Conservation (phyloP, 2,888 invertebrate genomes). For the Drosophila neonasuta region DNA sequence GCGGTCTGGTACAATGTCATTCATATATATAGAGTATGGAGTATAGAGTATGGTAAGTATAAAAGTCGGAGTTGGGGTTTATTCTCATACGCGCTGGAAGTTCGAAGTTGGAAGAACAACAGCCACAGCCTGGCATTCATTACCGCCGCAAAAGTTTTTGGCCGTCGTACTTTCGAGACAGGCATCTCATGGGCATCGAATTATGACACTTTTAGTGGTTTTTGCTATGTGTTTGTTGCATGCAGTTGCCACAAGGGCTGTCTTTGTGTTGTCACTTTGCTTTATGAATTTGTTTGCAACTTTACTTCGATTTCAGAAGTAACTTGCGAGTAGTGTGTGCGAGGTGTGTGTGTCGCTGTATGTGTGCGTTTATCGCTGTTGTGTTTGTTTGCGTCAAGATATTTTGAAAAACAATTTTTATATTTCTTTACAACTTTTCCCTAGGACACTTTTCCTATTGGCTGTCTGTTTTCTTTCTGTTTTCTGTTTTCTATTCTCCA, state of each 20-base stretch:
- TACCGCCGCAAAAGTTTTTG: conserved; percentile 69
- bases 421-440: conserved; percentile 16
- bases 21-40: not conserved
- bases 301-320: conserved; percentile 67
- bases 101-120: conserved; percentile 2
- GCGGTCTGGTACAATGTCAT: conserved; percentile 1
- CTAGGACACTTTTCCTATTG: not conserved
- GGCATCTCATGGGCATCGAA: conserved; percentile 81
- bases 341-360: not conserved
- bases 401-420: conserved; percentile 48
- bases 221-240: not conserved
- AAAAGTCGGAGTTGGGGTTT: not conserved
- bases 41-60: not conserved
- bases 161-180: conserved; percentile 72
- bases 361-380: not conserved
- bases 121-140: conserved; percentile 59
- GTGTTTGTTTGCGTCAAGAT: conserved; percentile 31
- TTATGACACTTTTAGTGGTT: conserved; percentile 80
- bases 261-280: conserved; percentile 56
- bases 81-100: not conserved
- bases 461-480: not conserved
- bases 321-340: not conserved
- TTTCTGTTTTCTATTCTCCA: not conserved
- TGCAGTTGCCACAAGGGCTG: conserved; percentile 21
- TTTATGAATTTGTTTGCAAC: conserved; percentile 65